Percentiles rank a stretch among this genome's conserved stretches.
Evolutionary conservation across 2,888 invertebrate species (phyloP).

Genomic region (Gymnosoma rotundatum): DNA sequence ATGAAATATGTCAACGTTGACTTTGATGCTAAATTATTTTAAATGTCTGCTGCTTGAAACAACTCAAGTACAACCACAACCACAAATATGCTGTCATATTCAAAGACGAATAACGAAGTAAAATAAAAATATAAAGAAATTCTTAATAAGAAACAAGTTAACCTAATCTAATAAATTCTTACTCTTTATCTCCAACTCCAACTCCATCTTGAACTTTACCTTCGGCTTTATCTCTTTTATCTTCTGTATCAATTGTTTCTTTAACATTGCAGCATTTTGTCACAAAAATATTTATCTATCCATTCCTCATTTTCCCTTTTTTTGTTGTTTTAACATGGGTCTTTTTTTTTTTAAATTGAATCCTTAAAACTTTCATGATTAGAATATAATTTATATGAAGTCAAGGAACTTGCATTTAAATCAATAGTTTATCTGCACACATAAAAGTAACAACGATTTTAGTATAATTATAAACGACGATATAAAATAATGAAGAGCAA

Average conservation of each 20-base stretch:
- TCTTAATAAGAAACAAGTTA: slow-evolving; percentile 51
- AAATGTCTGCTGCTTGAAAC: slow-evolving; percentile 43
- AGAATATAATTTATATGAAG: slow-evolving; percentile 62
- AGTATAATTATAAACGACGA: not conserved
- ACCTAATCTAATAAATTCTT: slow-evolving; percentile 31
- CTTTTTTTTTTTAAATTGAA: not conserved
- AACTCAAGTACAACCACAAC: slow-evolving; percentile 20
- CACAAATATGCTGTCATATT: slow-evolving; percentile 16
- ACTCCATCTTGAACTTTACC: no score
- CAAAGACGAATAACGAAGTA: slow-evolving; percentile 2
- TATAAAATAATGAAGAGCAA: not conserved
- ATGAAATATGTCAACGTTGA: slow-evolving; percentile 66
- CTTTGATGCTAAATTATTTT: slow-evolving; percentile 65
- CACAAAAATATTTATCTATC: slow-evolving; percentile 8
- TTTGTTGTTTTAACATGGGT: not conserved
- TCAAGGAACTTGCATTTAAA: slow-evolving; percentile 46
- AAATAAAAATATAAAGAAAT: slow-evolving; percentile 1
- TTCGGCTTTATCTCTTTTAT: not conserved
- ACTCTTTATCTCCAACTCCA: not conserved
- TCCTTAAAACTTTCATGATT: slow-evolving; percentile 21
- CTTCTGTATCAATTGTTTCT: slow-evolving; percentile 26
- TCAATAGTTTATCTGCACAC: slow-evolving; percentile 51
- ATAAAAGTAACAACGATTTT: slow-evolving; percentile 16
- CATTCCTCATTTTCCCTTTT: not conserved
- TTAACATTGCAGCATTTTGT: slow-evolving; percentile 57